Percentiles rank a stretch among this genome's conserved stretches.
Evolutionary conservation across 2,888 invertebrate species (phyloP).

Genomic region (Clistopyga incitator): DNA sequence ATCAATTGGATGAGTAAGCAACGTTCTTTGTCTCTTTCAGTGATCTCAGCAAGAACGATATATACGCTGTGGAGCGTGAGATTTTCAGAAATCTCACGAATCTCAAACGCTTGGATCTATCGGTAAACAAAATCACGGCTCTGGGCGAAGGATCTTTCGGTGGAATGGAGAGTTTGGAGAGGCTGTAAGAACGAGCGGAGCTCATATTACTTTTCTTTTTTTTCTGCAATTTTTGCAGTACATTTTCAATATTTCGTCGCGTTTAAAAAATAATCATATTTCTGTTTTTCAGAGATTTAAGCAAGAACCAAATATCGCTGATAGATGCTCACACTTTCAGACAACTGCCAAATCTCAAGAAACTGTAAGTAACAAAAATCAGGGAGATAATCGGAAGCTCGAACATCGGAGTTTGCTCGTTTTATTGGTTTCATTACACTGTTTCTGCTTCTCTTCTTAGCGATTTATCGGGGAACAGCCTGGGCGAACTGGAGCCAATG

Average conservation of each 20-base stretch:
- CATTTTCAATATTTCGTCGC: constrained; percentile 40
- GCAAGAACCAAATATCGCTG: constrained; percentile 90
- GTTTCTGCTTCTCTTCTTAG: constrained; percentile 75
- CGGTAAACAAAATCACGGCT: constrained; percentile 89
- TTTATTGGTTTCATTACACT: constrained; percentile 67
- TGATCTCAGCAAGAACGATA: constrained; percentile 88
- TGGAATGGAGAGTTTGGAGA: constrained; percentile 88
- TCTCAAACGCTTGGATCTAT: constrained; percentile 87
- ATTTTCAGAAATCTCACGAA: constrained; percentile 81
- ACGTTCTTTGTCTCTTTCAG: constrained; percentile 84
- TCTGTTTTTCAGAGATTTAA: constrained; percentile 88
- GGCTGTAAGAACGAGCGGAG: constrained; percentile 86
- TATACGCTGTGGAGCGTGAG: constrained; percentile 85
- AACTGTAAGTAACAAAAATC: constrained; percentile 84
- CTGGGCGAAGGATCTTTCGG: constrained; percentile 90
- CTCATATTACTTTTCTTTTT: constrained; percentile 19
- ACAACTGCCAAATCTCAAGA: constrained; percentile 90
- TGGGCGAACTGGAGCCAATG: constrained; percentile 77
- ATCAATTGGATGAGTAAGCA: no score
- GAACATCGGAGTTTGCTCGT: constrained; percentile 63
- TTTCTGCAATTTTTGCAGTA: no score
- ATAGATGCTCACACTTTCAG: constrained; percentile 91
- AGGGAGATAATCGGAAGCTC: constrained; percentile 11
- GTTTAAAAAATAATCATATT: not conserved
- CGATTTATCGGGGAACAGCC: constrained; percentile 81